Evolutionary conservation across 2,113 vertebrate genomes (phyloP), one percentile per base, ranked within the genome.

Genomic region (Platichthys stellatus): DNA sequence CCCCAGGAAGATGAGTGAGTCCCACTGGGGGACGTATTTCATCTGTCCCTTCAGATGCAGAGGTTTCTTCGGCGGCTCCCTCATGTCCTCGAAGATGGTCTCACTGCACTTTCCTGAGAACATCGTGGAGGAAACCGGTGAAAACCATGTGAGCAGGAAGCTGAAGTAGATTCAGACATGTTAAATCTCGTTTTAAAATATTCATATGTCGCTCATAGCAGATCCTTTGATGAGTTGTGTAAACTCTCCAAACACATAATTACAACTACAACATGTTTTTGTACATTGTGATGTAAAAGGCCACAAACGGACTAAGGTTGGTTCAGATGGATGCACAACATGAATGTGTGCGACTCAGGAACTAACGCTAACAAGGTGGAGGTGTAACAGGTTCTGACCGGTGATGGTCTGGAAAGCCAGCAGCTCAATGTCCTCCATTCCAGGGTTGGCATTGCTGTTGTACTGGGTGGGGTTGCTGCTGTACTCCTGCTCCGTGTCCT

Each of bases 21-120:
- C 91, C 94, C 94, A 95, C 83, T 93, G 92, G 6, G 93, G 89
- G 51, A 95, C 92, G 0, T 94, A 94, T 68, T 94, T 95, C 93
- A 95, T 94, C 84, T 95, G 93, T 20, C 94, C 94, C 59, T 94
- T 95, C 69, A 95, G 88, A 67, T 95, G 93, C 7, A 94, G 92
- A 11, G 93, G 92, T 57, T 95, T 94, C 82, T 94, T 94, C 0
- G 90, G 76, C 18, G 92, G 93, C 63, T 95, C 92, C 53, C 92
- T 43, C 92, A 93, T 93, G 80, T 94, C 94, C 79, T 94, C 93
- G 43, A 94, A 94, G 71, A 95, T 95, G 38, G 93, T 94, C 73
- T 95, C 90, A 6, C 92, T 94, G 53, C 92, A 94, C 49, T 94
- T 94, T 20, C 93, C 93, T 95, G 76, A 35, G 45, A 21, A 31